phyloP scores from a whole-genome alignment of 2,888 invertebrate species.

The Meandrusa payeni region DNA sequence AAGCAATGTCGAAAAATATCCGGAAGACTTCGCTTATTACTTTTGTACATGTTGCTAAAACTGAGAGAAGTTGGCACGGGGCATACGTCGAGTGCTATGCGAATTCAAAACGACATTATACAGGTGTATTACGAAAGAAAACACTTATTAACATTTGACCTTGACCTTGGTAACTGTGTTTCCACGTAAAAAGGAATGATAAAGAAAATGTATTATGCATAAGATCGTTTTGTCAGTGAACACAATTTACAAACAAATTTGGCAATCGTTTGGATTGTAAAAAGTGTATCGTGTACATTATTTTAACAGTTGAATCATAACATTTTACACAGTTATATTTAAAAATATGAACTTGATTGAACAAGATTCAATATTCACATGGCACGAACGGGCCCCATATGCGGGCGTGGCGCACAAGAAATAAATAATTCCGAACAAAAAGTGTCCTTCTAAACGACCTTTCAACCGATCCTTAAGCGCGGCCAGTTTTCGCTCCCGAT shows the following conservation, averaged over 20 bases:
- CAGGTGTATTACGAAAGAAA: conserved; percentile 2
- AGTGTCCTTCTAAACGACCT: conserved; percentile 70
- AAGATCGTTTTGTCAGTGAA: conserved; percentile 3
- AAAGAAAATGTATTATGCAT: conserved; percentile 8
- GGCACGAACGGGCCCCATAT: conserved; percentile 35
- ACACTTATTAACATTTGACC: conserved; percentile 7
- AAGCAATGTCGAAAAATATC: conserved; percentile 50
- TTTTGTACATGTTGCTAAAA: conserved; percentile 28
- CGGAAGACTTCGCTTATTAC: conserved; percentile 58
- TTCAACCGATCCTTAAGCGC: conserved; percentile 53
- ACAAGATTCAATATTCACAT: conserved; percentile 23
- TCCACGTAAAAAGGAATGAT: conserved; percentile 9
- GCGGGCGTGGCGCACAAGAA: conserved; percentile 41
- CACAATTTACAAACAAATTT: neutral
- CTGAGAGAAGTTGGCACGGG: conserved; percentile 39
- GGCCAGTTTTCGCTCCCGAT: conserved; percentile 40
- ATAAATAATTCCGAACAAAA: conserved; percentile 59
- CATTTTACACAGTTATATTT: conserved; percentile 19
- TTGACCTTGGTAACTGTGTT: conserved; percentile 20
- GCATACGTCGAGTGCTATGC: conserved; percentile 5
- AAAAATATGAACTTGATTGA: neutral
- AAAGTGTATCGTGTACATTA: too few relatives aligned
- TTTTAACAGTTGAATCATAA: too few relatives aligned
- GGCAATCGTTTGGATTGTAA: too few relatives aligned
- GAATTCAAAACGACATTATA: neutral